These are phyloP conservation scores for Mustela nigripes DNA, from an alignment of 2,113 vertebrate species.

Conservation along the genomic window DNA sequence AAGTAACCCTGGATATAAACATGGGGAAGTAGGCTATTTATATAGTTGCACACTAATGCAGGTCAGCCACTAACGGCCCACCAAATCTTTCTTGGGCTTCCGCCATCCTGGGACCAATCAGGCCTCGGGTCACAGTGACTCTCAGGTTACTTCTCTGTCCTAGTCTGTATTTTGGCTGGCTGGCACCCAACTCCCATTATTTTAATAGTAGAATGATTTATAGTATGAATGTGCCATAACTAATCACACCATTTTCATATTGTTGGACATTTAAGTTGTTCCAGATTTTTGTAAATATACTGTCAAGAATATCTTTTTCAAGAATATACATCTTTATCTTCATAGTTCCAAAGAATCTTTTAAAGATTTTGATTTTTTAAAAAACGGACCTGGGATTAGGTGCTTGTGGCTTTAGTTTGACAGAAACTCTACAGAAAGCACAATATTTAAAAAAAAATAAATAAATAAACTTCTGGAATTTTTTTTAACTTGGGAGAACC, in stretches of 20 bases:
- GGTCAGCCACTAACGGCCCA: background rate
- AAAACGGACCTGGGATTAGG: slow-evolving; percentile 8
- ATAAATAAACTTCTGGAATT: background rate
- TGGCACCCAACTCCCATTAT: background rate
- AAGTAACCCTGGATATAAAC: background rate
- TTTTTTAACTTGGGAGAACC: background rate
- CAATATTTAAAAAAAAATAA: background rate
- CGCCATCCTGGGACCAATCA: background rate
- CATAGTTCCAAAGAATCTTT: slow-evolving; percentile 38
- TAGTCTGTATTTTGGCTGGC: background rate
- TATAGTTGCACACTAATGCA: background rate
- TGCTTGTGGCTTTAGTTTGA: background rate
- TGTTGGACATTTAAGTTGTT: slow-evolving; percentile 7
- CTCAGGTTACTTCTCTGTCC: background rate
- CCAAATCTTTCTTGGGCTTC: background rate
- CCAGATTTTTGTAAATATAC: background rate
- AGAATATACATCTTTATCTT: background rate
- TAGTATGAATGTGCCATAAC: background rate
- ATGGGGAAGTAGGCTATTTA: background rate
- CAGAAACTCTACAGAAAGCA: background rate
- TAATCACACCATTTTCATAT: background rate
- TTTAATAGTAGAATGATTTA: background rate
- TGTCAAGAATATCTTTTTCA: background rate
- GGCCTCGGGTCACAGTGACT: background rate
- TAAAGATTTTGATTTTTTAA: slow-evolving; percentile 33